Percentiles rank a stretch among this genome's conserved stretches.
Conservation (phyloP, 2,888 invertebrate species). For the Pasiphila rectangulata region DNA sequence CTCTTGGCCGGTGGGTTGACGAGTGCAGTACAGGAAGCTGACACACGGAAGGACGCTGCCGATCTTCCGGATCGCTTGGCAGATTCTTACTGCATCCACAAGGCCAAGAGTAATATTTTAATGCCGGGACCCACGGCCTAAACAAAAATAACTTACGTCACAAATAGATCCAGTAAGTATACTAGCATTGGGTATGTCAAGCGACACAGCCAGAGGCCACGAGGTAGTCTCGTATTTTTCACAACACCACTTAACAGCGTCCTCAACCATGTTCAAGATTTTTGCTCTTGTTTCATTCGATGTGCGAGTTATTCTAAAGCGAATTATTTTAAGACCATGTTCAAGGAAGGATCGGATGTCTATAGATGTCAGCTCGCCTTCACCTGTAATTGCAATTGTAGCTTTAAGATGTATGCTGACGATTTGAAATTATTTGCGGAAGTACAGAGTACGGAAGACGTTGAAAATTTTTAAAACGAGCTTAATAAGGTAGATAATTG, state of each 20-base stretch:
- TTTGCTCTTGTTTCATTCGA: constrained; percentile 36
- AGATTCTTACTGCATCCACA: too few species aligned
- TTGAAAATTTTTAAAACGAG: too few species aligned
- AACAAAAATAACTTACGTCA: constrained; percentile 35
- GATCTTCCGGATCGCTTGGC: too few species aligned
- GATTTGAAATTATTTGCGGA: too few species aligned
- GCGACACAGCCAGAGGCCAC: constrained; percentile 50
- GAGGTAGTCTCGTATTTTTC: constrained; percentile 42
- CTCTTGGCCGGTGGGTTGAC: too few species aligned
- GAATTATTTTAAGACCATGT: constrained; percentile 40
- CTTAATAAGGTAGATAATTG: too few species aligned
- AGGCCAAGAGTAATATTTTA: too few species aligned
- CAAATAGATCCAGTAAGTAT: constrained; percentile 46
- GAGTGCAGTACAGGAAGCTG: too few species aligned
- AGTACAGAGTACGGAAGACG: too few species aligned
- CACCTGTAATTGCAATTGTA: constrained; percentile 30
- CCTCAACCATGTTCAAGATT: constrained; percentile 31
- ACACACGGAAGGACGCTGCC: too few species aligned
- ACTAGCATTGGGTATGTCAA: constrained; percentile 50
- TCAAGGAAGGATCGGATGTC: constrained; percentile 46
- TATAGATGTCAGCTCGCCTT: constrained; percentile 36
- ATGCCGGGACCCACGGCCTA: too few species aligned
- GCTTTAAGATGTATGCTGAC: too few species aligned
- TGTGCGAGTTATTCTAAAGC: constrained; percentile 43
- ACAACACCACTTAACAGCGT: constrained; percentile 40